Evolutionary conservation across 2,797 vertebrate species (phyloP).

Genomic region (Hapalemur alaotrensis): DNA sequence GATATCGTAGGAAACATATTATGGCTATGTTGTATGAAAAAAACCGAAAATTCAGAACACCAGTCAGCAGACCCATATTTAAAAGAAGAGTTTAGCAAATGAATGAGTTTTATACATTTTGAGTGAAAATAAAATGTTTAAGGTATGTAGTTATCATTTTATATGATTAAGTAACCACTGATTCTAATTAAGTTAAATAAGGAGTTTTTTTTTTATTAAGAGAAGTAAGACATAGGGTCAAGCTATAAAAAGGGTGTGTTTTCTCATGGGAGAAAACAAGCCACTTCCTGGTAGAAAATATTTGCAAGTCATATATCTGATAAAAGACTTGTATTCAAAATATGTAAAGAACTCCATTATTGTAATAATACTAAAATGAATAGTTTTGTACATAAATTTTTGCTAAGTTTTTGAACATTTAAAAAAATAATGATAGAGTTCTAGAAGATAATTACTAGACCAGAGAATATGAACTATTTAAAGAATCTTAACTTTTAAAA

Average conservation of each 20-base stretch:
- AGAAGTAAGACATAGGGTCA: not conserved
- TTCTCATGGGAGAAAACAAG: not conserved
- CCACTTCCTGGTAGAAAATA: not conserved
- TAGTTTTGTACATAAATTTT: not conserved
- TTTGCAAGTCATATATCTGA: not conserved
- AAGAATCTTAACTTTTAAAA: conserved; percentile 14
- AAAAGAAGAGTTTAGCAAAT: not conserved
- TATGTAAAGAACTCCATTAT: not conserved
- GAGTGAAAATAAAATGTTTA: not conserved
- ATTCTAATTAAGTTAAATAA: not conserved
- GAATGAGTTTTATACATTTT: not conserved
- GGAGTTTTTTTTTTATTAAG: not conserved
- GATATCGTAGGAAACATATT: not conserved
- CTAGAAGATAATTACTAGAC: not conserved
- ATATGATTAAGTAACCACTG: not conserved
- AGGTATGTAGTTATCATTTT: not conserved
- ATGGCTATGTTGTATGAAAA: not conserved
- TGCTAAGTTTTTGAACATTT: not conserved
- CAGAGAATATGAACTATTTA: not conserved
- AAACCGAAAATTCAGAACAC: not conserved
- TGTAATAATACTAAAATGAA: not conserved
- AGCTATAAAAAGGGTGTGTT: not conserved
- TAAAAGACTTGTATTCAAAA: not conserved
- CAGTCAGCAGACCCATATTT: not conserved
- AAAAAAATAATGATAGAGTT: not conserved